Conservation (phyloP, 2,113 vertebrate species). For the Nothoprocta perdicaria region DNA sequence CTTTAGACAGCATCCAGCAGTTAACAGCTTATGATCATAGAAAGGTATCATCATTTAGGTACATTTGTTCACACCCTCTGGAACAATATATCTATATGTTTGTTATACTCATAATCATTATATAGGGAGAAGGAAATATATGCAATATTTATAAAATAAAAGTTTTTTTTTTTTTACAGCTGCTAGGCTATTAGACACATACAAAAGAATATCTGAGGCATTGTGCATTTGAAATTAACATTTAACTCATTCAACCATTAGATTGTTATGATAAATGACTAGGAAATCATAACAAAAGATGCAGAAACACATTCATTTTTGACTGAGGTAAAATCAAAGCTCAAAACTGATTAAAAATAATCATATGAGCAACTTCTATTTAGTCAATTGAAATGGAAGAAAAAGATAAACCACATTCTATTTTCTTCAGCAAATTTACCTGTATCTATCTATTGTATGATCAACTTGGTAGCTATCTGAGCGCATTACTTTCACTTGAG, state of each 20-base stretch:
- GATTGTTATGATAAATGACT: slow-evolving; percentile 21
- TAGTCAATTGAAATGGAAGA: slow-evolving; percentile 21
- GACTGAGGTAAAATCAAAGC: slow-evolving; percentile 35
- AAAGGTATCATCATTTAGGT: neutral
- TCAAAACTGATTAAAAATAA: slow-evolving; percentile 41
- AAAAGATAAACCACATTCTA: neutral
- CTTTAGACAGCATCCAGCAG: neutral
- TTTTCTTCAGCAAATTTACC: neutral
- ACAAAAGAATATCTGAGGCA: slow-evolving; percentile 37
- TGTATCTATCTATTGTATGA: neutral
- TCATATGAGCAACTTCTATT: slow-evolving; percentile 12
- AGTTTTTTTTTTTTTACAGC: neutral
- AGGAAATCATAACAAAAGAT: slow-evolving; percentile 34
- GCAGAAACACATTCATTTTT: slow-evolving; percentile 42
- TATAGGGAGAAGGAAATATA: neutral
- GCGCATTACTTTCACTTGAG: neutral
- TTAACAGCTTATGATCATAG: neutral
- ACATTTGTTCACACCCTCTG: neutral
- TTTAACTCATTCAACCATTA: slow-evolving; percentile 44
- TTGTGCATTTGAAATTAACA: slow-evolving; percentile 34
- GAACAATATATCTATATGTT: neutral
- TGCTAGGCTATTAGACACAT: neutral
- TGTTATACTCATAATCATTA: neutral
- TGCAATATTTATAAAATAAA: neutral
- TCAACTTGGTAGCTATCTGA: neutral